These are phyloP conservation scores for Anoplophora glabripennis DNA, from an alignment of 1,140 invertebrate species.

Conservation along the genomic window DNA sequence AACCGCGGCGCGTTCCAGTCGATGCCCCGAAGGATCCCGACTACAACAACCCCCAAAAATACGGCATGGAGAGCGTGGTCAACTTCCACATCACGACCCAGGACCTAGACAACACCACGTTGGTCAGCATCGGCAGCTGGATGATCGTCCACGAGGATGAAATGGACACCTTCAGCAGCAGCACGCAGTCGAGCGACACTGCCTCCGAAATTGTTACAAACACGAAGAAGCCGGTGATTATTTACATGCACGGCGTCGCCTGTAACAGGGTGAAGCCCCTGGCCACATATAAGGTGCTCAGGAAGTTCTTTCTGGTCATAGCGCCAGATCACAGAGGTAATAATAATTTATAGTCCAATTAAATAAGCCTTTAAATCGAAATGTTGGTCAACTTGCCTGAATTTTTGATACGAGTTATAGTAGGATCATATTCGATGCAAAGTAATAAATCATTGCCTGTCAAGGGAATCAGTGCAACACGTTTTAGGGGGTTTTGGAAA, in stretches of 20 bases:
- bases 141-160: conserved; percentile 32
- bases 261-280: conserved; percentile 31
- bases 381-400: too few relatives aligned
- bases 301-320: conserved; percentile 68
- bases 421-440: too few relatives aligned
- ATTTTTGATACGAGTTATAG: too few relatives aligned
- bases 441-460: too few relatives aligned
- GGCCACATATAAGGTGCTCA: conserved; percentile 28
- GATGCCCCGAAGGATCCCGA: conserved; percentile 24
- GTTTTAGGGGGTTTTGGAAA: too few relatives aligned
- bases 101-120: conserved; percentile 19
- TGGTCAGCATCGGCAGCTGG: conserved; percentile 38
- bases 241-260: conserved; percentile 42
- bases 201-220: conserved; percentile 18
- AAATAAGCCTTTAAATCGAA: too few relatives aligned
- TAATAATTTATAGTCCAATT: too few relatives aligned
- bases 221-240: conserved; percentile 24
- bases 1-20: conserved; percentile 18
- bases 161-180: conserved; percentile 19
- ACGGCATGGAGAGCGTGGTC: conserved; percentile 23
- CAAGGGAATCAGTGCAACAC: too few relatives aligned
- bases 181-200: not conserved
- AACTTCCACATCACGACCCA: conserved; percentile 37
- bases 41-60: conserved; percentile 28
- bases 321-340: conserved; percentile 87